A percentile compares a stretch with the other conserved stretches of the same genome.
These are phyloP conservation scores for Peromyscus attwateri DNA, from an alignment of 2,797 vertebrate genomes.

Conservation along the genomic window DNA sequence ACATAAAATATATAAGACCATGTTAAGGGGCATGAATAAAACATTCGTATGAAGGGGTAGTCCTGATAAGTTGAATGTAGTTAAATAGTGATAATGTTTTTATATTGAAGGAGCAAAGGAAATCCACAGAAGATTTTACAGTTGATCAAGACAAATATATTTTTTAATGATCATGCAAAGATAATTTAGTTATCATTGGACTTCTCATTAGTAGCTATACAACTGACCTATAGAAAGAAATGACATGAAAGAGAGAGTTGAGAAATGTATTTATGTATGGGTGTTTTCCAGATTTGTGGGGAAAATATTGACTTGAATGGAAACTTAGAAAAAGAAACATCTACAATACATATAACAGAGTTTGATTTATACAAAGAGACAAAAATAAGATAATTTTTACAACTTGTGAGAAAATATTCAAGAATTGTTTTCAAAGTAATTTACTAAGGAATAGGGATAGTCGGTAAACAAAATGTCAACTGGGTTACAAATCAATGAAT, in stretches of 20 bases:
- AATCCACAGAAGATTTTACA: not conserved
- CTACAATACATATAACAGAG: not conserved
- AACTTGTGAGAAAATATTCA: not conserved
- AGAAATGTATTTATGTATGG: not conserved
- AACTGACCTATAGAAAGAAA: not conserved
- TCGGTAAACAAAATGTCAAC: not conserved
- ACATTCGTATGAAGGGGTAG: not conserved
- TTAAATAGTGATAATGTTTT: not conserved
- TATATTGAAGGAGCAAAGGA: not conserved
- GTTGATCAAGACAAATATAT: not conserved
- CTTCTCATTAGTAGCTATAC: not conserved
- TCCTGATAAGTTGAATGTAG: not conserved
- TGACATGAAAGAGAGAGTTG: not conserved
- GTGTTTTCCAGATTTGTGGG: not conserved
- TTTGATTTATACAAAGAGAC: not conserved
- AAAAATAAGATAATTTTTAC: not conserved
- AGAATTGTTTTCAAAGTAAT: constrained; percentile 12
- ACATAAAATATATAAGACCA: not conserved
- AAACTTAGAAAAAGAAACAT: not conserved
- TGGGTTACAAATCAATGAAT: not conserved
- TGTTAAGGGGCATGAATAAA: not conserved
- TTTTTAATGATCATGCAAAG: not conserved
- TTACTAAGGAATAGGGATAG: not conserved
- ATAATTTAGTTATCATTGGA: not conserved
- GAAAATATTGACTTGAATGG: not conserved